A percentile compares a stretch with the other conserved stretches of the same genome.
Evolutionary conservation across 2,888 invertebrate genomes (phyloP).

Genomic region (Rotaria sp.): DNA sequence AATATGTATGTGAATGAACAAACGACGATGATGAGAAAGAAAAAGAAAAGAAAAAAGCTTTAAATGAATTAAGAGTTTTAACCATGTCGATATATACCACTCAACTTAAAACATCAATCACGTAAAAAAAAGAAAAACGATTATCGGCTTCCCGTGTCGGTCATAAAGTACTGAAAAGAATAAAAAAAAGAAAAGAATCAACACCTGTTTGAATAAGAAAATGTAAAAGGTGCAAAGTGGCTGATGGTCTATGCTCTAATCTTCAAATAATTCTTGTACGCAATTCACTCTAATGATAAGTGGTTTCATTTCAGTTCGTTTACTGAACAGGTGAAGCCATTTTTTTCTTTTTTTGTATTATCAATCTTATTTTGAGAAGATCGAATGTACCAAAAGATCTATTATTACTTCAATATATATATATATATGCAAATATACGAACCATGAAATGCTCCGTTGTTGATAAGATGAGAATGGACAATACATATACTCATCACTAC

Average conservation of each 20-base stretch:
- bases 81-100: not conserved
- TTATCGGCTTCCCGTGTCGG: slow-evolving; percentile 15
- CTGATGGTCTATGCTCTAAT: not conserved
- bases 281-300: slow-evolving; percentile 4
- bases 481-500: not conserved
- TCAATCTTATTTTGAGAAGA: not conserved
- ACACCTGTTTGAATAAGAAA: slow-evolving; percentile 9
- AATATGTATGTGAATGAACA: not conserved
- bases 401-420: not conserved
- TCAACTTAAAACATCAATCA: slow-evolving; percentile 22
- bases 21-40: not conserved
- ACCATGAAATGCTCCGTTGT: not conserved
- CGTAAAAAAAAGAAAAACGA: not conserved
- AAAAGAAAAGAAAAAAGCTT: not conserved
- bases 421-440: slow-evolving; percentile 11
- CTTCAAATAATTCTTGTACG: not conserved
- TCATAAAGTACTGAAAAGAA: not conserved
- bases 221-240: not conserved
- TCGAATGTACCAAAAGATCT: not conserved
- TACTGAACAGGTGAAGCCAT: not conserved
- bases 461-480: not conserved
- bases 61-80: slow-evolving; percentile 2
- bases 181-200: not conserved
- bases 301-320: not conserved
- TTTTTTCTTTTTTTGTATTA: not conserved